Evolutionary conservation across 2,797 vertebrate genomes (phyloP).

Genomic region (Tarsius wallacei): DNA sequence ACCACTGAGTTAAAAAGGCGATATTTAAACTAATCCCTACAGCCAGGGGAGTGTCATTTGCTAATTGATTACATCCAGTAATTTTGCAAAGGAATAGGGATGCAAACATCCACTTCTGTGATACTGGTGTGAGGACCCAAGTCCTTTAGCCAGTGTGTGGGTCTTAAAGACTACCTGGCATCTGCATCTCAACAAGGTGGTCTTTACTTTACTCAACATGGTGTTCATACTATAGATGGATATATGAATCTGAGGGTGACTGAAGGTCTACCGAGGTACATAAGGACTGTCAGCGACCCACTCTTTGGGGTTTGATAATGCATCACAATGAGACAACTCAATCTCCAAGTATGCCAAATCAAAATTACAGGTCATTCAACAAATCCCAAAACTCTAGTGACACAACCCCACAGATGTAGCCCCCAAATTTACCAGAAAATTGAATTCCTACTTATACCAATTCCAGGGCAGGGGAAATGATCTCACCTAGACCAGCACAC

Average conservation of each 20-base stretch:
- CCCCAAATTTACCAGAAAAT: slow-evolving; percentile 16
- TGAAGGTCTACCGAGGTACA: neutral
- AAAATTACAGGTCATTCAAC: neutral
- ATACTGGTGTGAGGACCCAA: neutral
- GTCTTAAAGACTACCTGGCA: neutral
- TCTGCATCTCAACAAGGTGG: neutral
- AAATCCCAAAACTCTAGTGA: neutral
- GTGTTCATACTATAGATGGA: neutral
- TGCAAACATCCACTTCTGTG: neutral
- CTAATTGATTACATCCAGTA: neutral
- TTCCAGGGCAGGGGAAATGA: neutral
- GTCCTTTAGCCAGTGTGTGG: neutral
- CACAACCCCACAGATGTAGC: neutral
- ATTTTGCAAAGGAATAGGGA: neutral
- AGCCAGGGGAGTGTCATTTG: neutral
- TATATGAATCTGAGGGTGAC: slow-evolving; percentile 14
- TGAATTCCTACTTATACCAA: neutral
- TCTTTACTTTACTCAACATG: neutral
- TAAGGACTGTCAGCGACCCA: neutral
- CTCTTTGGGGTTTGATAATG: neutral
- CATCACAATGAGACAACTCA: neutral
- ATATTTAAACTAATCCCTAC: slow-evolving; percentile 14
- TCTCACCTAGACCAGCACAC: neutral
- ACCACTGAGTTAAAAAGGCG: neutral
- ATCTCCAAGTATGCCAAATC: neutral